phyloP scores from a whole-genome alignment of 2,888 invertebrate species.

The Lucinisca nassula region DNA sequence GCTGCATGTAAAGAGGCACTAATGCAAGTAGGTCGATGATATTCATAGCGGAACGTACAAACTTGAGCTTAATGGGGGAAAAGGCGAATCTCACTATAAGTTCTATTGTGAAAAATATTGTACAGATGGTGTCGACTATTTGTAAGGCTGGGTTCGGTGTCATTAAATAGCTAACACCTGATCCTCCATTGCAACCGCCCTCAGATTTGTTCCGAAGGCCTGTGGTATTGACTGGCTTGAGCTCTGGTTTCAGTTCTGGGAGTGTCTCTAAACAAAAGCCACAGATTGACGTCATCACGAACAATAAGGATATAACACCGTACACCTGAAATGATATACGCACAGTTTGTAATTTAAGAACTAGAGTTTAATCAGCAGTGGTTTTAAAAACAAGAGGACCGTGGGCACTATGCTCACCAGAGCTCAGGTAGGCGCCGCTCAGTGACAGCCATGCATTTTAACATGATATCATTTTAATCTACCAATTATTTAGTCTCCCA shows the following conservation, averaged over 20 bases:
- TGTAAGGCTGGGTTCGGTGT: conserved; percentile 78
- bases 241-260: conserved; percentile 77
- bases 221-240: conserved; percentile 38
- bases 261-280: conserved; percentile 87
- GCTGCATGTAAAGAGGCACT: conserved; percentile 86
- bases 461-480: no score
- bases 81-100: conserved; percentile 84
- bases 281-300: conserved; percentile 86
- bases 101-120: conserved; percentile 86
- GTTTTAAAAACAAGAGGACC: no score
- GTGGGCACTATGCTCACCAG: no score
- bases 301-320: conserved; percentile 86
- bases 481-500: no score
- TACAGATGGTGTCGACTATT: conserved; percentile 85
- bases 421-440: no score
- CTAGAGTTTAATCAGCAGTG: no score
- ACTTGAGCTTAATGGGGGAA: conserved; percentile 82
- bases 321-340: conserved; percentile 81
- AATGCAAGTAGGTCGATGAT: conserved; percentile 86
- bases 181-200: conserved; percentile 68
- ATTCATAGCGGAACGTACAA: conserved; percentile 85
- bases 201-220: conserved; percentile 54
- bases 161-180: conserved; percentile 69
- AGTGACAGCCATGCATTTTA: no score
- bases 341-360: no score